A percentile compares a stretch with the other conserved stretches of the same genome.
Conservation (phyloP, 2,797 vertebrate species). For the Onychomys leucogaster region DNA sequence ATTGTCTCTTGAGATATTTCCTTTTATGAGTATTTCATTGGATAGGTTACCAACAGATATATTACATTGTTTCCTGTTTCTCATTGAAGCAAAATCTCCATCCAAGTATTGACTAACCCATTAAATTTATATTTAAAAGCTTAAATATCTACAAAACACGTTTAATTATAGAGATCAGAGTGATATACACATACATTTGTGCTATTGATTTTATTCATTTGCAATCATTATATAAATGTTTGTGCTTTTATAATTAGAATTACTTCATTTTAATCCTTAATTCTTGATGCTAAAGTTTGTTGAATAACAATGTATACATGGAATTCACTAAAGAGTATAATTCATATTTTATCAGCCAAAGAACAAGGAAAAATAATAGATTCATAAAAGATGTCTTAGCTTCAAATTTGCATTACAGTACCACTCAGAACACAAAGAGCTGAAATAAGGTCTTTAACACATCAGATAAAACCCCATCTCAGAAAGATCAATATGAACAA, state of each 20-base stretch:
- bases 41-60: neutral
- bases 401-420: conserved; percentile 41
- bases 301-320: conserved; percentile 26
- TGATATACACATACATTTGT: neutral
- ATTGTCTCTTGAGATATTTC: neutral
- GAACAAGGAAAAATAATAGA: conserved; percentile 38
- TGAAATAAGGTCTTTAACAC: conserved; percentile 63
- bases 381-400: conserved; percentile 33
- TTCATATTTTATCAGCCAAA: conserved; percentile 68
- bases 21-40: neutral
- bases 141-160: conserved; percentile 33
- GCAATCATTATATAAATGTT: neutral
- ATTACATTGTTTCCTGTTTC: conserved; percentile 3
- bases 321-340: conserved; percentile 68
- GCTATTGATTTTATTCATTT: conserved; percentile 1
- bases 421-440: conserved; percentile 21
- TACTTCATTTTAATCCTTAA: neutral
- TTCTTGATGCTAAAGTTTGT: conserved; percentile 57
- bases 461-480: conserved; percentile 64
- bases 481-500: conserved; percentile 72
- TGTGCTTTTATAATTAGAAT: neutral
- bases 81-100: neutral
- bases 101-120: neutral
- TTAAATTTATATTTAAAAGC: neutral
- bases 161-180: neutral